phyloP scores from a whole-genome alignment of 2,888 invertebrate species.

The Parasteatoda lunata region DNA sequence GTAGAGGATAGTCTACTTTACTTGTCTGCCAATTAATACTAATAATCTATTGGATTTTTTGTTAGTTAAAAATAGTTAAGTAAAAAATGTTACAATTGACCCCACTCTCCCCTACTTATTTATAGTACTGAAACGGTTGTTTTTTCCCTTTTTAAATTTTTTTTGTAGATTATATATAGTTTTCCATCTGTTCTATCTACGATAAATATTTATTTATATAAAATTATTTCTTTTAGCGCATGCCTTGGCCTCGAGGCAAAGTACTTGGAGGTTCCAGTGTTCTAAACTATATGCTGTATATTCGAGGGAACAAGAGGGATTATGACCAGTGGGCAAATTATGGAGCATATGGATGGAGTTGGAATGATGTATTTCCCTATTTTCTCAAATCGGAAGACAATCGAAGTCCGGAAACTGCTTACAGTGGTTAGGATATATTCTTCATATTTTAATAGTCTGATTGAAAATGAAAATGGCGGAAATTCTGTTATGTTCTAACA shows the following conservation, averaged over 20 bases:
- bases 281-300: slow-evolving; percentile 92
- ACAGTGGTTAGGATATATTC: slow-evolving; percentile 66
- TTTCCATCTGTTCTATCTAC: background rate
- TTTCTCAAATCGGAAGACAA: slow-evolving; percentile 71
- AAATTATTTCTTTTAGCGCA: slow-evolving; percentile 42
- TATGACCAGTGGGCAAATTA: slow-evolving; percentile 89
- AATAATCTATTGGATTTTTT: too few species aligned
- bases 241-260: slow-evolving; percentile 88
- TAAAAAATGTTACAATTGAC: too few species aligned
- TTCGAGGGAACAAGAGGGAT: slow-evolving; percentile 89
- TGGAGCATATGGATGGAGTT: slow-evolving; percentile 91
- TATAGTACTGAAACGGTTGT: too few species aligned
- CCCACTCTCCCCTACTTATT: too few species aligned
- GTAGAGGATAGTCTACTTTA: too few species aligned
- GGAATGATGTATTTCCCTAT: slow-evolving; percentile 70
- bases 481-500: too few species aligned
- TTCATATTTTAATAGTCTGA: background rate
- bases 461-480: background rate
- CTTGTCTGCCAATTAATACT: too few species aligned
- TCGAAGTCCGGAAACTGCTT: slow-evolving; percentile 69
- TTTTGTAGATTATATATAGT: background rate
- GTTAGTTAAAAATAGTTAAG: too few species aligned
- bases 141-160: background rate
- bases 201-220: background rate
- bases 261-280: slow-evolving; percentile 91